phyloP scores from a whole-genome alignment of 2,113 vertebrate species.

The Lichenostomus cassidix region DNA sequence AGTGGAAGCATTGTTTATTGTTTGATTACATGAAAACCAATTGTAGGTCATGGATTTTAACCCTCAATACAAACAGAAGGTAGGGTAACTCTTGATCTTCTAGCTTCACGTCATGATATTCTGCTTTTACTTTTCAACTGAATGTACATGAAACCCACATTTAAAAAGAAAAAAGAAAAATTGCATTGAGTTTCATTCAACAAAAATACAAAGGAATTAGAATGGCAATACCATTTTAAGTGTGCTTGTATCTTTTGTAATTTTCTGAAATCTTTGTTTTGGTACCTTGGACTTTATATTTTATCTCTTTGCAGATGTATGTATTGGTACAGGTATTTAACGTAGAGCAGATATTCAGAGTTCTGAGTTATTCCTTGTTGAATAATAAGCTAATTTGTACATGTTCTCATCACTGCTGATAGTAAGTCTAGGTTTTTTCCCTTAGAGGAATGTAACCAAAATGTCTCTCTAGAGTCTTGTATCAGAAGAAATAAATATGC shows the following conservation, averaged over 20 bases:
- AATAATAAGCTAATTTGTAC: background rate
- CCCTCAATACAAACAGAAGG: background rate
- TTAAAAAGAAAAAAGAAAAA: background rate
- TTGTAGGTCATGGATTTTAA: background rate
- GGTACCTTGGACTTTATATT: background rate
- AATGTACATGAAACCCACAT: background rate
- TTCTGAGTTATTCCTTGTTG: background rate
- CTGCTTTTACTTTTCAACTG: background rate
- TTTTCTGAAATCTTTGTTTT: background rate
- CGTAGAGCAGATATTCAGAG: background rate
- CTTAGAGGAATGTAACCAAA: background rate
- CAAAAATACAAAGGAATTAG: background rate
- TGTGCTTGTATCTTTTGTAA: background rate
- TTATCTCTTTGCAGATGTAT: background rate
- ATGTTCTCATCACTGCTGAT: background rate
- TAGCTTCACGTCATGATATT: background rate
- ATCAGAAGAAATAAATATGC: background rate
- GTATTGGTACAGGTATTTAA: background rate
- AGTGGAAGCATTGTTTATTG: background rate
- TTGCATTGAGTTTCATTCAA: background rate
- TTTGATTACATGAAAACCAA: background rate
- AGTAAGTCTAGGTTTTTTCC: background rate
- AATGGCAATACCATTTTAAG: background rate
- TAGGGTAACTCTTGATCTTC: background rate
- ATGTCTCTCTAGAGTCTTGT: background rate